Percentiles rank a stretch among this genome's conserved stretches.
Conservation (phyloP, 2,888 invertebrate genomes). For the Dichetophora obliterata region DNA sequence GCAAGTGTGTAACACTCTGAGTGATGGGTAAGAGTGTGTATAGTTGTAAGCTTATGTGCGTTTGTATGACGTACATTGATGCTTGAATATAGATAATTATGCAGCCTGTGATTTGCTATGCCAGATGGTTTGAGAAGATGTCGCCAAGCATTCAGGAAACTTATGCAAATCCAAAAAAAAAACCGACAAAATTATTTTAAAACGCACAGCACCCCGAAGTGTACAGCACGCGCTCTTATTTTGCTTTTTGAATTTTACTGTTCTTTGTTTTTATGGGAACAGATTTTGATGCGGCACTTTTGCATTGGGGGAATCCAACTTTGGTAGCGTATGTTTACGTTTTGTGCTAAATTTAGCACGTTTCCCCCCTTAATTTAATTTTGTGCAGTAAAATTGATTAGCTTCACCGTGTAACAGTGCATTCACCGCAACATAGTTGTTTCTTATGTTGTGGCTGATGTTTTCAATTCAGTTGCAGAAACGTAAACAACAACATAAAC, state of each 20-base stretch:
- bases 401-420: slow-evolving; percentile 1
- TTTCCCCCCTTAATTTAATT: slow-evolving; percentile 3
- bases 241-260: neutral
- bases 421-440: neutral
- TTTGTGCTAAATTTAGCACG: slow-evolving; percentile 7
- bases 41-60: neutral
- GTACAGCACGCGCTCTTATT: neutral
- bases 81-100: neutral
- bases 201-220: neutral
- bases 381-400: neutral
- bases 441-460: neutral
- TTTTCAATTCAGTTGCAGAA: neutral
- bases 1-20: neutral
- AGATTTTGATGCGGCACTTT: neutral
- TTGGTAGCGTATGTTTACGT: neutral
- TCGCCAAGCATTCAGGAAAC: neutral
- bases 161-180: neutral
- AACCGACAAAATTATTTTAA: too few relatives aligned
- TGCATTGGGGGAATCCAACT: neutral
- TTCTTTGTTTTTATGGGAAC: neutral
- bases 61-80: neutral
- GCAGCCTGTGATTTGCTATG: slow-evolving; percentile 16
- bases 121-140: slow-evolving; percentile 17
- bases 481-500: neutral
- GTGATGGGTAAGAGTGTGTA: too few relatives aligned